Conservation (phyloP, 2,888 invertebrate species). For the Autographa pulchrina region DNA sequence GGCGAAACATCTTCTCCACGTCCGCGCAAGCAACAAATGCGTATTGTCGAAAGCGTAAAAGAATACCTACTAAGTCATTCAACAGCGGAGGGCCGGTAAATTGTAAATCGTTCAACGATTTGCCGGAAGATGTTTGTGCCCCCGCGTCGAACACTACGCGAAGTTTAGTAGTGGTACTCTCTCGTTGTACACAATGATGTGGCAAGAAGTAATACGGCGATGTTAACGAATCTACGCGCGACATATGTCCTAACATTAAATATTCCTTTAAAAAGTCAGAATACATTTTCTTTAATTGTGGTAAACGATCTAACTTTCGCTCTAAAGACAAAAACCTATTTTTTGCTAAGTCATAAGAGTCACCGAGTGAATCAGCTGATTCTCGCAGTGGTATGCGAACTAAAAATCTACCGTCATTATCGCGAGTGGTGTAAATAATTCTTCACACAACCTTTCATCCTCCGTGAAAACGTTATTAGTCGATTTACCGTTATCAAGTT, state of each 20-base stretch:
- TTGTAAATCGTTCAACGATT: constrained; percentile 1
- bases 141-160: not conserved
- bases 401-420: constrained; percentile 2
- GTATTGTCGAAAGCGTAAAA: constrained; percentile 1
- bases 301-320: not conserved
- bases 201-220: not conserved
- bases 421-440: constrained; percentile 3
- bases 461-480: not conserved
- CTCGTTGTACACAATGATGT: not conserved
- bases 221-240: not conserved
- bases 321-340: not conserved
- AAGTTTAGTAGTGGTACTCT: constrained; percentile 1
- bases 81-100: not conserved
- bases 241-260: not conserved
- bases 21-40: constrained; percentile 1
- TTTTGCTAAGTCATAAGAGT: constrained; percentile 1
- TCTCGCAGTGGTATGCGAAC: not conserved
- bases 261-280: not conserved
- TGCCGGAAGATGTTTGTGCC: not conserved
- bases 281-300: not conserved
- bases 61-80: constrained; percentile 2
- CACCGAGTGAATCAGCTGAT: constrained; percentile 1
- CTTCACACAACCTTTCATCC: constrained; percentile 6
- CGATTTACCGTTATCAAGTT: not conserved
- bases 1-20: constrained; percentile 6